Evolutionary conservation across 1,140 invertebrate species (phyloP).

Genomic region (Himalopsyche phryganea): DNA sequence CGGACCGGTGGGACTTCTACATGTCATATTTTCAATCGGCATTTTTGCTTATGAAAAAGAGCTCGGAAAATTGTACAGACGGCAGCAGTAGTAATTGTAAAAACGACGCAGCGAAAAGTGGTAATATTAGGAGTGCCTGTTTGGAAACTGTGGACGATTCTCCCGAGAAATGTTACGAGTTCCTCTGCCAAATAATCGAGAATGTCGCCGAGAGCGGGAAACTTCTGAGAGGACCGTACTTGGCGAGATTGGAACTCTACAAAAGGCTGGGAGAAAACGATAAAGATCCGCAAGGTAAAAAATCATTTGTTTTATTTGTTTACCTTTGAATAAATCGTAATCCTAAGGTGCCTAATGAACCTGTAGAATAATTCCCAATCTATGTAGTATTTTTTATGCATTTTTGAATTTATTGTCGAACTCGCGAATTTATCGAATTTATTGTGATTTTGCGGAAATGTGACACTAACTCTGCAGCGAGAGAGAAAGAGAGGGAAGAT

Average conservation of each 20-base stretch:
- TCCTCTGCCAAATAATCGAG: slow-evolving; percentile 55
- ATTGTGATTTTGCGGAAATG: too few relatives aligned
- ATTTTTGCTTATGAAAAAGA: slow-evolving; percentile 51
- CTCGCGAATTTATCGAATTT: too few relatives aligned
- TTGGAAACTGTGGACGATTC: slow-evolving; percentile 46
- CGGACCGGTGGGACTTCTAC: slow-evolving; percentile 74
- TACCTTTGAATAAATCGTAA: too few relatives aligned
- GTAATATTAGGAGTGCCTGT: too few relatives aligned
- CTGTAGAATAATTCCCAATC: too few relatives aligned
- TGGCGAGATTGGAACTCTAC: slow-evolving; percentile 77
- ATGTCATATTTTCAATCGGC: slow-evolving; percentile 68
- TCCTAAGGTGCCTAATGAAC: too few relatives aligned
- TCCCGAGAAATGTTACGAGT: slow-evolving; percentile 63
- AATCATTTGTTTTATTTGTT: not conserved
- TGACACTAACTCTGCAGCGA: too few relatives aligned
- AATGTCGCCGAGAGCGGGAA: slow-evolving; percentile 45
- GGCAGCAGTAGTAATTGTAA: not conserved
- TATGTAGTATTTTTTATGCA: too few relatives aligned
- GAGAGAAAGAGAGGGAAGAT: too few relatives aligned
- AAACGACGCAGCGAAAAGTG: slow-evolving; percentile 4
- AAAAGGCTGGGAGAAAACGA: slow-evolving; percentile 56
- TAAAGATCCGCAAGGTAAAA: slow-evolving; percentile 43
- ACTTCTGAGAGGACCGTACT: slow-evolving; percentile 69
- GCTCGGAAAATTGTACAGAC: slow-evolving; percentile 4
- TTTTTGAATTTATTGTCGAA: too few relatives aligned